These are phyloP conservation scores for Grammomys dolichurus DNA, from an alignment of 2,113 vertebrate genomes.

Conservation along the genomic window DNA sequence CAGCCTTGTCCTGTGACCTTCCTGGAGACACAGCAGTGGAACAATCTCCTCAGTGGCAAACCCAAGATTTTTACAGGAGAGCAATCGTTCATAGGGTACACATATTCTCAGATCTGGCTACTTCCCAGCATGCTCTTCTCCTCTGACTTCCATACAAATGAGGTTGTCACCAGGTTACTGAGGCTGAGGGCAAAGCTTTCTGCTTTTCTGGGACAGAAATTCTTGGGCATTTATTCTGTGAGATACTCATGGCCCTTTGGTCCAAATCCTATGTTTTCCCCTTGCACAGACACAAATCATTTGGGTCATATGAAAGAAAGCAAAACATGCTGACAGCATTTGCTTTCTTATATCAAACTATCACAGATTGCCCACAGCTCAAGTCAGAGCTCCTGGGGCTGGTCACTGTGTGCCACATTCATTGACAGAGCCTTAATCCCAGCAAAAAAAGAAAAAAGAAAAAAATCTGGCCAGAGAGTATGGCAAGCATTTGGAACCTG, in stretches of 20 bases:
- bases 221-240: background rate
- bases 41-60: constrained; percentile 46
- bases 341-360: background rate
- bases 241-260: background rate
- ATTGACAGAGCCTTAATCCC: background rate
- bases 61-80: background rate
- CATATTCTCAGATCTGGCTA: background rate
- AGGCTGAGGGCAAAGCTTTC: background rate
- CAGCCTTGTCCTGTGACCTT: constrained; percentile 63
- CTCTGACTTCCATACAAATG: background rate
- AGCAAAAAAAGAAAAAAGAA: background rate
- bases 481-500: background rate
- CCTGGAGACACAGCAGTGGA: constrained; percentile 56
- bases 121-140: background rate
- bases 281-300: background rate
- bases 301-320: background rate
- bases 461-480: background rate
- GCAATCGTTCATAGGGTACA: rapidly evolving
- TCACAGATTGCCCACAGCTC: background rate
- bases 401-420: background rate
- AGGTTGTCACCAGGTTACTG: background rate
- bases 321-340: background rate
- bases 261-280: background rate
- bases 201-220: background rate
- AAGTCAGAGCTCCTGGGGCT: no score